Evolutionary conservation across 2,888 invertebrate species (phyloP), one percentile per base, ranked within the genome.

Genomic region (Idaea biselata): DNA sequence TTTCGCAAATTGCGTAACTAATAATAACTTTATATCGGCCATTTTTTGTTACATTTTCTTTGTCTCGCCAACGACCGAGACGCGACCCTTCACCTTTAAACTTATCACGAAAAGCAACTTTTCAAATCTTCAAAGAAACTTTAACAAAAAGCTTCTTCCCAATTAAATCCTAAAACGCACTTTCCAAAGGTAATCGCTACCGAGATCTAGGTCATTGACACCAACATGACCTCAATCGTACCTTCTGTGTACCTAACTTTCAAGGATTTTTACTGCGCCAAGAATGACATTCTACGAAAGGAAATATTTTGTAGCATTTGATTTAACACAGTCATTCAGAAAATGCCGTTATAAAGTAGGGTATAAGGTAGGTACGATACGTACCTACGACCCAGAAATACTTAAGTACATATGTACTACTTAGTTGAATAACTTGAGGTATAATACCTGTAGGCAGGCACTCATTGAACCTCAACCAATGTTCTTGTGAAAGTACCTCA

Each of bases 401-500:
- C 61, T 57, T 84, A 79, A 78, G 72, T 85, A 80, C 78, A 72
- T 79, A 84, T n/a, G n/a, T n/a, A n/a, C n/a, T n/a, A 86, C 73
- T 44, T 7, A 61, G 72, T 68, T 69, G 68, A 74, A 71, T 76
- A 44, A 55, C 55, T 55, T n/a, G 16, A 16, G 7, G 55, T 55
- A 55, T 25, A 25, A 5, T 25, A 25, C 25, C 25, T 25, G 25
- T 25, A 3, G 17, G 77, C 80, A 83, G 78, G 60, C 60, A 64
- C 58, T 78, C 83, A 83, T 74, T 87, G 89, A 91, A 88, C 89
- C 90, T 83, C 80, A 79, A 83, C 86, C 85, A 85, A 88, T 73
- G 83, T 80, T 25, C 85, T 91, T 89, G 92, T 91, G 92, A 92
- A 92, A 92, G 92, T 92, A 88, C 87, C 14, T 44, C 6, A 44